Base-by-base conservation (phyloP, 2,113 vertebrate genomes). In the Platycercus adscitus region DNA sequence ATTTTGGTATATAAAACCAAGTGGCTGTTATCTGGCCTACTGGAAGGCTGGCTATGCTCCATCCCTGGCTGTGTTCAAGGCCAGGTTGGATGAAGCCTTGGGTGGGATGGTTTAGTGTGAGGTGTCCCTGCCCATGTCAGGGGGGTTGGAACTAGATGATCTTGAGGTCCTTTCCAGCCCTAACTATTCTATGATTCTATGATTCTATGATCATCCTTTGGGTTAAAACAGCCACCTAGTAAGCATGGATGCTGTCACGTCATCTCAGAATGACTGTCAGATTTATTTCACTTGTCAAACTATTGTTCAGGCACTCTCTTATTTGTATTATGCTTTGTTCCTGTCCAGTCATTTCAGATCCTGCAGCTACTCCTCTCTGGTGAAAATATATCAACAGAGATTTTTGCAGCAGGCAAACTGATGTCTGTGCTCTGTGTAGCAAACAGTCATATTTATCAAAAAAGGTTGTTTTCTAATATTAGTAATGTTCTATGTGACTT, bases 211-310 rank as follows among this genome's bases (percentile, higher is more conserved):
- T 58, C 18, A 9, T 47, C 28, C 35, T 66, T 39, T 49, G 68
- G 25, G 43, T 86, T 77, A 70, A 94, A 68, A 23, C 31, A 69
- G 60, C 43, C 26, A 58, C 25, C 53, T 41, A 16, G 50, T 13
- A 88, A 73, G 39, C 68, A 46, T 3, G 50, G 81, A 6, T 17
- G 3, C 63, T 82, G 35, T 95, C 68, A 66, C 47, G 5, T 80
- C 56, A 81, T 49, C 35, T 66, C n/a, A 28, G 60, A 39, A 6
- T 53, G 69, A 72, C 81, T 88, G 81, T 77, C 95, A 93, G 33
- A 43, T 6, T 37, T n/a, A 41, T 11, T 96, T 94, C 64, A 65
- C 60, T 94, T 96, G 78, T 91, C 84, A 95, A 69, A 39, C 71
- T 50, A 23, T 78, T 89, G 46, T 66, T 86, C 25, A 65, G 91